Percentiles rank a stretch among this genome's conserved stretches.
Evolutionary conservation across 2,113 vertebrate genomes (phyloP).

Genomic region (Eleginops maclovinus): DNA sequence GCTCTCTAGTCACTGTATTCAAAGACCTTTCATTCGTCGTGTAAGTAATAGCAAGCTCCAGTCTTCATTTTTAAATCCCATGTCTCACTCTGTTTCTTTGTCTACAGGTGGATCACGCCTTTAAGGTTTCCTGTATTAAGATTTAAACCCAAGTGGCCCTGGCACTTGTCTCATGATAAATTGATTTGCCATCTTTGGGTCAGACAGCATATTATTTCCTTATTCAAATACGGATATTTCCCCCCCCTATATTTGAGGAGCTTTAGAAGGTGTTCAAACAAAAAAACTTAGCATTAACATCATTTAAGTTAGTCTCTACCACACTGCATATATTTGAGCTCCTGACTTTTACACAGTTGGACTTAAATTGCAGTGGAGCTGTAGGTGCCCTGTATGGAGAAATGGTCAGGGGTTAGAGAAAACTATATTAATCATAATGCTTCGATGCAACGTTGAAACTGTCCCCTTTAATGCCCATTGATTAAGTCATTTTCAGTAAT

Average conservation of each 20-base stretch:
- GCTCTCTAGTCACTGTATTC: constrained; percentile 13
- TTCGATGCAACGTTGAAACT: background rate
- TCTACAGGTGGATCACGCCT: background rate
- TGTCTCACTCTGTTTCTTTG: background rate
- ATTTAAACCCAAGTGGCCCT: background rate
- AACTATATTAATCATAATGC: background rate
- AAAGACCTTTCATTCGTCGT: constrained; percentile 19
- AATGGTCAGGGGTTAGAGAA: constrained; percentile 9
- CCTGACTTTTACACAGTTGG: background rate
- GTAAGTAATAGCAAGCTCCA: background rate
- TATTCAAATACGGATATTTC: background rate
- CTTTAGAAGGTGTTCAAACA: constrained; percentile 14
- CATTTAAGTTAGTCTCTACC: constrained; percentile 2
- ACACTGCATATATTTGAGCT: constrained; percentile 9
- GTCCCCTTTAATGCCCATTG: constrained; percentile 18
- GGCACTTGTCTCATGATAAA: constrained; percentile 10
- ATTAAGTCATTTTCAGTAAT: constrained; percentile 36
- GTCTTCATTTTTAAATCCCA: background rate
- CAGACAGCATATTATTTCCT: background rate
- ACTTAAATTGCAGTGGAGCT: background rate
- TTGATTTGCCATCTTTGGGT: constrained; percentile 1
- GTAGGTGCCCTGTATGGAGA: background rate
- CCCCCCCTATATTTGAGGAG: background rate
- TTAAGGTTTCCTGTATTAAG: background rate
- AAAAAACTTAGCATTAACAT: constrained; percentile 9